Base-by-base conservation (phyloP, 2,113 vertebrate genomes). In the Turnix velox region DNA sequence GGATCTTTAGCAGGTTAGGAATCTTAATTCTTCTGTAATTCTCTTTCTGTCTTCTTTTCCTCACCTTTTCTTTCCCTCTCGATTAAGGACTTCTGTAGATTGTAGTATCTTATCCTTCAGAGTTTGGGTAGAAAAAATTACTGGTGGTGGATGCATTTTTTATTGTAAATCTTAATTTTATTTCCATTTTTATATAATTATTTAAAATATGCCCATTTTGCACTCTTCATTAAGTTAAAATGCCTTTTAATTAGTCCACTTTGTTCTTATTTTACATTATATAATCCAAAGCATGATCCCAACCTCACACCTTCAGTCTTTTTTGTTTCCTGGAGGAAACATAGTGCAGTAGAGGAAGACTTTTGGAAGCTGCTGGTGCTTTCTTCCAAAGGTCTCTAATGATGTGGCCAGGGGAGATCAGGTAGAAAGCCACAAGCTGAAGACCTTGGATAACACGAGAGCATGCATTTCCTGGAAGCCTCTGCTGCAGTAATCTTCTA, bases 1-100 rank as follows among this genome's bases (percentile, higher is more conserved):
- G 81, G 71, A 87, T 89, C 69, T 93, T 96, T 95, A 96, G 92
- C 71, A 69, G 94, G 92, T 96, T 96, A 96, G 95, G 89, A 92
- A 94, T 91, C 77, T 94, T 96, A 94, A 96, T 94, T 90, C 92
- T 88, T 84, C 62, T 55, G 46, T 90, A 95, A 96, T 95, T 93
- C 92, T 91, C 42, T 71, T 90, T 84, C 18, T 58, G 4, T 91
- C 61, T 93, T 61, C n/a, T 89, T 75, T 80, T 92, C 33, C 84
- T 94, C 69, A 96, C 87, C 84, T 92, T 89, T 84, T 94, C 69
- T 93, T 31, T 91, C 87, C 45, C 54, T 79, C 67, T 49, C 79
- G 76, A 92, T 84, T 84, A 79, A 92, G 40, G 48, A 79, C 62
- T 81, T 91, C 37, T 19, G 45, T 19, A 90, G 58, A 93, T 79